Conservation (phyloP, 2,888 invertebrate species). For the Campoplex capitator region DNA sequence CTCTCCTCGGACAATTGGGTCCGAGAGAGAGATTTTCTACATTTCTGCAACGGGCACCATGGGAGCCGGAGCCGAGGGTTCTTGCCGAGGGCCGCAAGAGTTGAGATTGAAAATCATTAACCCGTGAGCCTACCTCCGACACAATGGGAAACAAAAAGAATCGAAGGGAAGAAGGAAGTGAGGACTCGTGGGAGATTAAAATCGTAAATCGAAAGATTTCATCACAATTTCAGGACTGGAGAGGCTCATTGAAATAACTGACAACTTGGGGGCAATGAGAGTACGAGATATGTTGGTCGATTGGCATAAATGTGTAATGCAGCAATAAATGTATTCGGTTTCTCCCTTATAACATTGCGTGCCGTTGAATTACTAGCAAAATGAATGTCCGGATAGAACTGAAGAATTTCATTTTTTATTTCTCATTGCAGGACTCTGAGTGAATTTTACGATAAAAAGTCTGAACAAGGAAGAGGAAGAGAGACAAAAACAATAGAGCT, state of each 20-base stretch:
- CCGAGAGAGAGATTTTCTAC: constrained; percentile 9
- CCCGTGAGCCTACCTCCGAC: neutral
- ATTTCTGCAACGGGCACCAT: constrained; percentile 12
- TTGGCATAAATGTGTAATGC: too few species aligned
- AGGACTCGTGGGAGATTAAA: constrained; percentile 1
- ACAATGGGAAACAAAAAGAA: neutral
- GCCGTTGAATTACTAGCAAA: neutral
- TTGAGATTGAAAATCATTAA: constrained; percentile 32
- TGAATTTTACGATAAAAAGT: neutral
- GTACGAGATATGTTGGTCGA: too few species aligned
- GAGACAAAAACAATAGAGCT: constrained; percentile 2
- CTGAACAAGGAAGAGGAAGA: constrained; percentile 5
- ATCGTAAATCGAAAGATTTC: neutral
- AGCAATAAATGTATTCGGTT: too few species aligned
- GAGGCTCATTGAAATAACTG: neutral
- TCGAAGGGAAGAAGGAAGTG: neutral
- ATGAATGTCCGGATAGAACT: neutral
- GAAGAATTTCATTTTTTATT: neutral
- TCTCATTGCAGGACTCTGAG: neutral
- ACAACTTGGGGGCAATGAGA: too few species aligned
- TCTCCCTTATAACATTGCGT: too few species aligned
- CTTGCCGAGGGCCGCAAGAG: neutral
- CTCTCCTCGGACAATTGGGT: neutral
- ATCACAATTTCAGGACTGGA: neutral
- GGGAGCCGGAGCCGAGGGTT: neutral